Percentiles rank a stretch among this genome's conserved stretches.
phyloP scores from a whole-genome alignment of 2,113 vertebrate genomes.

The Cyanocitta stelleri region DNA sequence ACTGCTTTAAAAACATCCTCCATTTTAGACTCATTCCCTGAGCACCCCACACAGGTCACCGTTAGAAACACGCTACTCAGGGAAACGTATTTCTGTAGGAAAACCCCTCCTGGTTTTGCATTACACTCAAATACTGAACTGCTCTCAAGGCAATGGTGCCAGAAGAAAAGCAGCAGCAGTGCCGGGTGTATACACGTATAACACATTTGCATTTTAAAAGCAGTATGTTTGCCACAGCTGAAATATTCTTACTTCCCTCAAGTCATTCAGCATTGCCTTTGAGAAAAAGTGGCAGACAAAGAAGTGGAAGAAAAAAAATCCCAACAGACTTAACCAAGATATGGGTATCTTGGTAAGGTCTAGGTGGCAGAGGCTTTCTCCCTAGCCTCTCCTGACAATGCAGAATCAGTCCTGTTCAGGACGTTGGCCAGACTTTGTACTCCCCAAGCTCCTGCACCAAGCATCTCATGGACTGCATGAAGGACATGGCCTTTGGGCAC shows the following conservation, averaged over 20 bases:
- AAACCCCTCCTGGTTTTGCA: not conserved
- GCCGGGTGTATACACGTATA: not conserved
- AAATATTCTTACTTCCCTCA: not conserved
- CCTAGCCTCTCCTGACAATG: not conserved
- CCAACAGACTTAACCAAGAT: not conserved
- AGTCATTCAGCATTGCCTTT: not conserved
- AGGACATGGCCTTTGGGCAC: not conserved
- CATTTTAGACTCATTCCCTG: not conserved
- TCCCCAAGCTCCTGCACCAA: accelerated
- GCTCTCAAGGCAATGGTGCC: not conserved
- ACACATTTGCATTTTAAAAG: conserved; percentile 37
- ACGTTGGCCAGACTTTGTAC: not conserved
- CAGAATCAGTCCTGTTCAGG: not conserved
- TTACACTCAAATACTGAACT: not conserved
- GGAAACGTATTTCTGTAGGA: not conserved
- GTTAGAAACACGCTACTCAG: not conserved
- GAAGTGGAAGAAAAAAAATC: not conserved
- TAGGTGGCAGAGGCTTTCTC: not conserved
- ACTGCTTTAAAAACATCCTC: not conserved
- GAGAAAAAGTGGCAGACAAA: not conserved
- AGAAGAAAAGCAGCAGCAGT: conserved; percentile 14
- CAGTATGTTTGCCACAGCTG: not conserved
- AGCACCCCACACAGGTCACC: not conserved
- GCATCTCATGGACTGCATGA: not conserved
- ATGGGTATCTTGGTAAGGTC: not conserved